Evolutionary conservation across 2,113 vertebrate species (phyloP).

Genomic region (Mystacornis crossleyi): DNA sequence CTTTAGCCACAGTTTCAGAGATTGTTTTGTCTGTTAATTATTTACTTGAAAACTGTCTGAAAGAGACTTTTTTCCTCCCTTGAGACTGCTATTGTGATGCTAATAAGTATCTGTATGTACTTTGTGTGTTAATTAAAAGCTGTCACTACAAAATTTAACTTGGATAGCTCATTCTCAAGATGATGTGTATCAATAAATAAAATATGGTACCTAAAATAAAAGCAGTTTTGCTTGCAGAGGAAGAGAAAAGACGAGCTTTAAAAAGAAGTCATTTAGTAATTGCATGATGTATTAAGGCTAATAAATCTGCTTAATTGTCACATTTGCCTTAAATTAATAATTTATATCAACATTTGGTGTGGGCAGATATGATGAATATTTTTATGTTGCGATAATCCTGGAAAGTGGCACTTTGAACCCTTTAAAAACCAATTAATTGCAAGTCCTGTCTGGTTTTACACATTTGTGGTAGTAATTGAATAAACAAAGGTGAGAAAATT

Average conservation of each 20-base stretch:
- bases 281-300: slow-evolving; percentile 36
- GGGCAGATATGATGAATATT: slow-evolving; percentile 47
- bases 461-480: background rate
- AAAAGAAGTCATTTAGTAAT: slow-evolving; percentile 20
- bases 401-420: background rate
- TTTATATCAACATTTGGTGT: slow-evolving; percentile 54
- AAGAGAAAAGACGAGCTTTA: background rate
- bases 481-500: slow-evolving; percentile 30
- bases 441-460: background rate
- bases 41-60: background rate
- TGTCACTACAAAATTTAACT: background rate
- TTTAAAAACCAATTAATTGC: slow-evolving; percentile 12
- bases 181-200: slow-evolving; percentile 17
- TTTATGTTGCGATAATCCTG: background rate
- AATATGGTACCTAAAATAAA: background rate
- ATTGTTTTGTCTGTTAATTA: background rate
- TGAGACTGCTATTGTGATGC: background rate
- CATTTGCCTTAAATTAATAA: slow-evolving; percentile 57
- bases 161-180: background rate
- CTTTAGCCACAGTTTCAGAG: background rate
- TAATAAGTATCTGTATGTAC: background rate
- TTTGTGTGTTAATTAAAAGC: slow-evolving; percentile 6
- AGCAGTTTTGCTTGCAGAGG: background rate
- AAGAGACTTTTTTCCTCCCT: background rate
- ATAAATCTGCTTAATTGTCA: slow-evolving; percentile 63